Evolutionary conservation across 2,797 vertebrate species (phyloP).

Genomic region (Telmatherina bonti): DNA sequence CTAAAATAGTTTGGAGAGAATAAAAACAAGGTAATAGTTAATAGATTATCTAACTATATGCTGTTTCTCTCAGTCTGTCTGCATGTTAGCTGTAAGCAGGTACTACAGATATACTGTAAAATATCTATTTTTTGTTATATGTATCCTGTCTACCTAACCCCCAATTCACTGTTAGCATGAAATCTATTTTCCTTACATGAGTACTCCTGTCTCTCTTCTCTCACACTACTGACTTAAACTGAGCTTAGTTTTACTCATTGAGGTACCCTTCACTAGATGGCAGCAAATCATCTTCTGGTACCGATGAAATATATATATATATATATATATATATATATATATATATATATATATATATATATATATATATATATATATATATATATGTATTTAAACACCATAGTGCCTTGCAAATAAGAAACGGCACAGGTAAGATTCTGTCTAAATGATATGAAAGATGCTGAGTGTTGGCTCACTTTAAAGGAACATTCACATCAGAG

Average conservation of each 20-base stretch:
- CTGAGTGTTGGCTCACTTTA: constrained; percentile 28
- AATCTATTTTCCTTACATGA: not conserved
- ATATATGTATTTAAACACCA: too few species aligned
- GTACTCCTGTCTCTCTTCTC: not conserved
- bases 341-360: too few species aligned
- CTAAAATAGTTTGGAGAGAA: not conserved
- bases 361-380: too few species aligned
- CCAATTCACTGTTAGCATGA: not conserved
- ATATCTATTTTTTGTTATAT: not conserved
- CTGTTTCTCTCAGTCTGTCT: not conserved
- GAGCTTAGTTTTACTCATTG: constrained; percentile 5
- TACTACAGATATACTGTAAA: not conserved
- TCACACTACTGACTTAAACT: not conserved
- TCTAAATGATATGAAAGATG: constrained; percentile 20
- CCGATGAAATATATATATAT: too few species aligned
- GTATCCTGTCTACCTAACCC: not conserved
- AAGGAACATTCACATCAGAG: constrained; percentile 31
- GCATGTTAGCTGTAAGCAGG: not conserved
- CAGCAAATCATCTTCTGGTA: constrained; percentile 44
- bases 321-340: too few species aligned
- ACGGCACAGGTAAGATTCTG: too few species aligned
- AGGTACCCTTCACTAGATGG: constrained; percentile 69
- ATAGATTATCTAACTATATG: too few species aligned
- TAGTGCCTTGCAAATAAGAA: too few species aligned
- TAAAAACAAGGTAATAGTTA: not conserved